Base-by-base conservation (phyloP, 2,888 invertebrate genomes). In the Odontomyia ornata region DNA sequence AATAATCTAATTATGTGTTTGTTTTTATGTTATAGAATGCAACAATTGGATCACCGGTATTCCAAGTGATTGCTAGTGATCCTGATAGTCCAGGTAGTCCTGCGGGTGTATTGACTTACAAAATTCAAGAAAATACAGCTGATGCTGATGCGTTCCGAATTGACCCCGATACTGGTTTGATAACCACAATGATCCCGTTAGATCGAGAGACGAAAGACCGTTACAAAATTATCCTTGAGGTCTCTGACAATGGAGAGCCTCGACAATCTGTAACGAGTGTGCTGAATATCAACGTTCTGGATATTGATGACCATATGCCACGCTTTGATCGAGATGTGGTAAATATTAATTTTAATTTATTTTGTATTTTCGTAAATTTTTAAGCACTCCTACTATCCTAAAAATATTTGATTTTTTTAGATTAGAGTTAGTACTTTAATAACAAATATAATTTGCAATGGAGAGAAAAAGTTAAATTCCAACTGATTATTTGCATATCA, bases 221-320 rank as follows among this genome's bases (percentile, higher is more conserved):
- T 47, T 95, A 94, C 83, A 92, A 92, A n/a, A 87, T 96, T 75
- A 91, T 94, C 11, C 85, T 95, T 3, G 89, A 92, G n/a, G 95
- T 93, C 4, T 90, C 91, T 57, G 95, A 96, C 83, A 89, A 91
- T 78, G 95, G 95, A 0, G 89, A 90, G 64, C 94, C 95, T 0
- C 91, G 92, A 13, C 94, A 94, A 81, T 92, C 92, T 79, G 90
- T 91, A 0, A 92, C 93, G 0, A 88, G 93, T 72, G 90, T 93
- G 0, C 88, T 94, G 0, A 90, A 90, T 67, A 91, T 95, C 0
- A 87, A 88, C 71, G 88, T 94, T 0, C 88, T 90, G 1, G 95
- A 95, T 81, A 90, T 93, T 13, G 95, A 95, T 82, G 95, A 95
- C 83, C 93, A 95, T 82, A 90, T 91, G 79, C 94, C 95, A 0